Evolutionary conservation across 2,113 vertebrate genomes (phyloP).

Genomic region (Chaetodon trifascialis): DNA sequence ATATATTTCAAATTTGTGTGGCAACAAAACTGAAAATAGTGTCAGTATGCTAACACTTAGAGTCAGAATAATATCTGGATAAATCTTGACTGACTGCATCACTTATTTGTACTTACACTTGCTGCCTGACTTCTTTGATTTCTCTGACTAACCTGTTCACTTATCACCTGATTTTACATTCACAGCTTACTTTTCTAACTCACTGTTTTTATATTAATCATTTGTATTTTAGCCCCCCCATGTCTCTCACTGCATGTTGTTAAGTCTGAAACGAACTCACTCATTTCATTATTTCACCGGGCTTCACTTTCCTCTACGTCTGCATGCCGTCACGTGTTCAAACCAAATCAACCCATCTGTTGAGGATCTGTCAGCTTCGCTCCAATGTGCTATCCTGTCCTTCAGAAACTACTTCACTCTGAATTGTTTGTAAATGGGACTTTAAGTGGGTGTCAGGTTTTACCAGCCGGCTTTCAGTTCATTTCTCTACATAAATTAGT

Average conservation of each 20-base stretch:
- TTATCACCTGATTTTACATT: not conserved
- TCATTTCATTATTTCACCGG: constrained; percentile 49
- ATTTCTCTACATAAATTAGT: constrained; percentile 43
- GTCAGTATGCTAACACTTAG: not conserved
- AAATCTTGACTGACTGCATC: constrained; percentile 65
- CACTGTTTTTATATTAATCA: constrained; percentile 7
- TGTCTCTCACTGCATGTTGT: constrained; percentile 45
- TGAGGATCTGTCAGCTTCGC: constrained; percentile 77
- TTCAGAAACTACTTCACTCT: constrained; percentile 54
- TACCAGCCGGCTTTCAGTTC: constrained; percentile 33
- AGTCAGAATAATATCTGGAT: constrained; percentile 71
- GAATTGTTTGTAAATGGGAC: constrained; percentile 55
- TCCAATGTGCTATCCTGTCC: constrained; percentile 58
- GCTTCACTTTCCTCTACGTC: constrained; percentile 43
- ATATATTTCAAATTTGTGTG: not conserved
- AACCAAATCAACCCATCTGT: constrained; percentile 63
- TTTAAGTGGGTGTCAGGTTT: constrained; percentile 52
- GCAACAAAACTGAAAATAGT: not conserved
- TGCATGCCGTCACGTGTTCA: constrained; percentile 59
- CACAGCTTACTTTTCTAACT: constrained; percentile 13
- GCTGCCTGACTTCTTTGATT: not conserved
- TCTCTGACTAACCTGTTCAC: constrained; percentile 36
- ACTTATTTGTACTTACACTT: constrained; percentile 24
- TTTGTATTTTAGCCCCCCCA: not conserved
- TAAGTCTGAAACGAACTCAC: constrained; percentile 31